phyloP scores from a whole-genome alignment of 1,140 invertebrate species.

The Drosophila mojavensis region DNA sequence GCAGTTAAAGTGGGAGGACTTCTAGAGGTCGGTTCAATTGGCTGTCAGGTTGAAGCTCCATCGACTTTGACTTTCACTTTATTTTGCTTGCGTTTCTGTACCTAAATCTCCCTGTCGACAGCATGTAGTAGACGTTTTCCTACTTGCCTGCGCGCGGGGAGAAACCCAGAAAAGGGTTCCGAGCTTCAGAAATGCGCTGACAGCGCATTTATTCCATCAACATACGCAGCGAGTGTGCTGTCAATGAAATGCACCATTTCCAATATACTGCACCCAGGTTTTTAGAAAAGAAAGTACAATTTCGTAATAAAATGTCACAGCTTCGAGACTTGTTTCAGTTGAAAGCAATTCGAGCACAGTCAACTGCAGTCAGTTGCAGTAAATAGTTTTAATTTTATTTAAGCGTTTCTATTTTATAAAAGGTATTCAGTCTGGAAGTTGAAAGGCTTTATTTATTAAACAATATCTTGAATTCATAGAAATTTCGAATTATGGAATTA shows the following conservation, averaged over 20 bases:
- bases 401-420: background rate
- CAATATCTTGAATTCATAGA: no score
- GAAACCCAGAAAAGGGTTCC: slow-evolving; percentile 5
- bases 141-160: background rate
- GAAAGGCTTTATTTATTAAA: no score
- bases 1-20: background rate
- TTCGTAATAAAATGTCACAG: background rate
- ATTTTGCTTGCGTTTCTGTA: slow-evolving; percentile 1
- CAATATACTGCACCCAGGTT: background rate
- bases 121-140: background rate
- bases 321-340: background rate
- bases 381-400: background rate
- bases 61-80: slow-evolving; percentile 52
- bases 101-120: slow-evolving; percentile 42
- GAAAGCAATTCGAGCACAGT: background rate
- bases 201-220: slow-evolving; percentile 31
- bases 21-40: slow-evolving; percentile 46
- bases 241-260: slow-evolving; percentile 28
- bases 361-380: background rate
- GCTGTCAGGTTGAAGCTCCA: slow-evolving; percentile 56
- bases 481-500: no score
- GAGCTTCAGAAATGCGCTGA: slow-evolving; percentile 29
- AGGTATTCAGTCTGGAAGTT: no score
- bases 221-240: slow-evolving; percentile 8
- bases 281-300: background rate